Base-by-base conservation (phyloP, 2,797 vertebrate species). In the Toxotes lorentzi region DNA sequence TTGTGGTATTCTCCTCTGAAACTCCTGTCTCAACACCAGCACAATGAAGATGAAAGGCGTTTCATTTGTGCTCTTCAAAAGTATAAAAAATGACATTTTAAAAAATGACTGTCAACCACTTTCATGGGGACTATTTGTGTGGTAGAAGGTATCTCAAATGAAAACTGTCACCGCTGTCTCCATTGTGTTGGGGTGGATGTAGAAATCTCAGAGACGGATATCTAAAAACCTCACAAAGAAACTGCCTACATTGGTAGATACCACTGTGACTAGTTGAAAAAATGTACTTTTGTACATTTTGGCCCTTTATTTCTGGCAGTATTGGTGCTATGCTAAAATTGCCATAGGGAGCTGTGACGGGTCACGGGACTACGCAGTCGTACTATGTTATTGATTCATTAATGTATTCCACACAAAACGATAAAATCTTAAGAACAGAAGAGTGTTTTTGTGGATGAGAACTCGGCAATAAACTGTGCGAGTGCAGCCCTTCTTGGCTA, bases 381-480 rank as follows among this genome's bases (percentile, higher is more conserved):
- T 43, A 30, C 11, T 34, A 4, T 9, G 24, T 54, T 14, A 64
- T 3, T 57, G 30, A 70, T 60, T 6, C 38, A 24, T 43, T 7
- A 34, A 30, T 21, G 13, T 30, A 19, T 69, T 69, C 58, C 41
- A 57, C 5, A 65, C 30, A 23, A 50, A 60, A 50, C 38, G 17
- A 35, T 2, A n/a, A 70, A 64, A 10, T 19, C 27, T 32, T 53
- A 24, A 57, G 38, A 65, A 48, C 14, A 21, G 5, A 58, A 35
- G 38, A 16, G 0, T 13, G 51, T 40, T 21, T 63, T 23, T 56
- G 62, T 54, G 63, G 47, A 65, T 17, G 27, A 62, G 73, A 71
- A 61, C 30, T 78, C 34, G n/a, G 53, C 61, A 59, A 4, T 62
- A 30, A 53, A 70, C 40, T 27, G 62, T 24, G 11, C 16, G 66